phyloP scores from a whole-genome alignment of 2,888 invertebrate species.

The Ligdia adustata region DNA sequence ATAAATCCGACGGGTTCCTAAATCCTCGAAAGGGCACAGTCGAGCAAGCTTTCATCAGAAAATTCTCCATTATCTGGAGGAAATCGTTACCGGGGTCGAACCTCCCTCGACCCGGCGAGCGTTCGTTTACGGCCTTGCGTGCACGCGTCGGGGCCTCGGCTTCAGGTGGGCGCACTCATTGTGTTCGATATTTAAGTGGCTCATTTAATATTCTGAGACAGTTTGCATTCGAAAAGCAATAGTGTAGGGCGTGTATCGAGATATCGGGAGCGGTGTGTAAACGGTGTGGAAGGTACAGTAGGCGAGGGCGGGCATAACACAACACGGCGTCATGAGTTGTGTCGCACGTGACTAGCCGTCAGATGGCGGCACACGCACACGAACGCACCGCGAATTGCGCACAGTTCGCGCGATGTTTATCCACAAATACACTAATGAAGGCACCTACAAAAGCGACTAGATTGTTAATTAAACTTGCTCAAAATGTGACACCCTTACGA shows the following conservation, averaged over 20 bases:
- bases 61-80: conserved; percentile 81
- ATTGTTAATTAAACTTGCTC: conserved; percentile 84
- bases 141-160: conserved; percentile 78
- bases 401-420: conserved; percentile 78
- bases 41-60: conserved; percentile 79
- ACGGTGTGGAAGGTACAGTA: conserved; percentile 31
- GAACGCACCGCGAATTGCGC: conserved; percentile 54
- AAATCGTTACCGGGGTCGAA: conserved; percentile 80
- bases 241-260: conserved; percentile 65
- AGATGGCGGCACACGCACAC: conserved; percentile 58
- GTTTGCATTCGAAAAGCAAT: conserved; percentile 77
- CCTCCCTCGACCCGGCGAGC: conserved; percentile 70
- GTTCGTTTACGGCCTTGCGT: conserved; percentile 81
- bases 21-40: conserved; percentile 76
- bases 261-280: conserved; percentile 53
- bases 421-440: conserved; percentile 84
- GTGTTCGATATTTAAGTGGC: conserved; percentile 81
- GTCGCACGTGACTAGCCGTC: conserved; percentile 52
- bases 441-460: conserved; percentile 83
- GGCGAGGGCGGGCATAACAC: conserved; percentile 40
- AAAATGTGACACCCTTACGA: conserved; percentile 83
- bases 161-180: conserved; percentile 81
- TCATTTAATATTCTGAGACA: conserved; percentile 83
- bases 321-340: conserved; percentile 46
- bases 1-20: conserved; percentile 72